phyloP scores from a whole-genome alignment of 2,888 invertebrate genomes.

The Lithodes maja region DNA sequence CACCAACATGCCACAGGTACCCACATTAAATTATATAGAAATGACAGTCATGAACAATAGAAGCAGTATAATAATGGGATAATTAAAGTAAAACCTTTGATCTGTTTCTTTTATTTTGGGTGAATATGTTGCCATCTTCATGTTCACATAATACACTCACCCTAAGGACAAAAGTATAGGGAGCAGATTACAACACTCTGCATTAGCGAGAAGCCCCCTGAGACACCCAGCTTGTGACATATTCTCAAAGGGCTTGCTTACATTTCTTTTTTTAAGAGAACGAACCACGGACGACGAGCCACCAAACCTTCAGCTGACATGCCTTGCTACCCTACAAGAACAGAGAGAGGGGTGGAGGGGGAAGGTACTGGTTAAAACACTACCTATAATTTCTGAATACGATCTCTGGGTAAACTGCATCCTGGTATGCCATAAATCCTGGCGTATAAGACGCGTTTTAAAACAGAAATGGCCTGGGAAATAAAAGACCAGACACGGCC shows the following conservation, averaged over 20 bases:
- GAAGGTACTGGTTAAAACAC: no score
- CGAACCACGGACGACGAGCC: constrained; percentile 49
- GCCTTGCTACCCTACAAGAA: constrained; percentile 12
- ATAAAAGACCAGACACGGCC: background rate
- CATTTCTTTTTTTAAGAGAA: constrained; percentile 1
- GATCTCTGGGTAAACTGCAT: no score
- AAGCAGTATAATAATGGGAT: background rate
- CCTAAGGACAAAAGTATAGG: constrained; percentile 53
- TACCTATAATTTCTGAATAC: no score
- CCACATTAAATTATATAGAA: no score
- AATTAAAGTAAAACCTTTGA: background rate
- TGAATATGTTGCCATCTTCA: constrained; percentile 49
- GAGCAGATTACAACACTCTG: constrained; percentile 57
- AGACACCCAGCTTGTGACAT: constrained; percentile 44
- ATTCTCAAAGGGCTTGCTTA: constrained; percentile 51
- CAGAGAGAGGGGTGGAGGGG: background rate
- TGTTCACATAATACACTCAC: constrained; percentile 59
- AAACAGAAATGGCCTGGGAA: background rate
- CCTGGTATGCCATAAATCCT: no score
- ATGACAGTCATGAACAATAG: no score
- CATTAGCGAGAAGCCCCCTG: constrained; percentile 57
- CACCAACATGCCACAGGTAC: no score
- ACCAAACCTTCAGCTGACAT: constrained; percentile 49
- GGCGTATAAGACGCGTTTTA: background rate
- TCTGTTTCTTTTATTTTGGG: constrained; percentile 53